Conservation (phyloP, 2,797 vertebrate species). For the Yasuhikotakia modesta region DNA sequence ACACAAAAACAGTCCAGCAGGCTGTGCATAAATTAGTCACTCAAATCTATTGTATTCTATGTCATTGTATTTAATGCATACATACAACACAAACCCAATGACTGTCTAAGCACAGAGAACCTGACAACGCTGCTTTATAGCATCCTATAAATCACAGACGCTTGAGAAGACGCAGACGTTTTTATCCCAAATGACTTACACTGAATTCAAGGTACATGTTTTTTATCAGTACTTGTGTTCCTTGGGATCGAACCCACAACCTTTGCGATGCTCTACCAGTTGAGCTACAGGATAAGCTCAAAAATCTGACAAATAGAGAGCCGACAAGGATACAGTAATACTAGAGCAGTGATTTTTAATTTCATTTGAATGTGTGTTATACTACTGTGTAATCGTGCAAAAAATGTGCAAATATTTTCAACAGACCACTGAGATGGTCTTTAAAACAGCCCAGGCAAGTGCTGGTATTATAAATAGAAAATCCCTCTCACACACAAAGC, state of each 20-base stretch:
- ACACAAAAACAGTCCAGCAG: background rate
- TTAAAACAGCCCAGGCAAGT: background rate
- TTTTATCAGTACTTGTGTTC: too few relatives aligned
- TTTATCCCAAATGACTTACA: too few relatives aligned
- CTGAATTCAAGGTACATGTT: too few relatives aligned
- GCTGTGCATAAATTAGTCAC: conserved; percentile 9
- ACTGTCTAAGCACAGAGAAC: conserved; percentile 55
- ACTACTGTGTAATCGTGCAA: background rate
- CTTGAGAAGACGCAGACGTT: too few relatives aligned
- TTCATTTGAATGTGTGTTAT: background rate
- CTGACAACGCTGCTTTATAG: conserved; percentile 65
- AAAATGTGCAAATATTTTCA: conserved; percentile 36
- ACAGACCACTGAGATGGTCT: background rate
- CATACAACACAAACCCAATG: conserved; percentile 1
- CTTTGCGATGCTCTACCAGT: too few relatives aligned
- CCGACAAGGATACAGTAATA: conserved; percentile 18
- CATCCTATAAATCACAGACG: too few relatives aligned
- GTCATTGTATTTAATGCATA: too few relatives aligned
- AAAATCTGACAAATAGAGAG: too few relatives aligned
- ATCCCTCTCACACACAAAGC: conserved; percentile 59
- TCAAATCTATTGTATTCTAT: too few relatives aligned
- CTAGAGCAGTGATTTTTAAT: background rate
- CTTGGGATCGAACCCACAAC: too few relatives aligned
- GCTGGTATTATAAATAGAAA: conserved; percentile 46
- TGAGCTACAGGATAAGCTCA: too few relatives aligned